These are phyloP conservation scores for Sebastes schlegelii DNA, from an alignment of 2,113 vertebrate species.

Conservation along the genomic window DNA sequence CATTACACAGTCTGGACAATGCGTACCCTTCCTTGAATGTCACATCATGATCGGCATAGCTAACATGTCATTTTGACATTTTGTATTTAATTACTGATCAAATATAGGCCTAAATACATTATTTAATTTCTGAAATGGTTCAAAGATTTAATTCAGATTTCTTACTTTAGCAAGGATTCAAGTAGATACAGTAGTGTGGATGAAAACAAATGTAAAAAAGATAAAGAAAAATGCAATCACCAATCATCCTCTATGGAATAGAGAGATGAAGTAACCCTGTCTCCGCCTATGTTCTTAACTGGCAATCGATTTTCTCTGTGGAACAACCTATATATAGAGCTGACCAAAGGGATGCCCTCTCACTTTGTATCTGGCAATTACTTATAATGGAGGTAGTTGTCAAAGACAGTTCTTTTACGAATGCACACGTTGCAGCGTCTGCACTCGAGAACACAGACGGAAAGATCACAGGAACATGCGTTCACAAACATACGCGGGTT, in stretches of 20 bases:
- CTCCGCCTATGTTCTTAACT: slow-evolving; percentile 81
- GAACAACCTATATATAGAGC: slow-evolving; percentile 92
- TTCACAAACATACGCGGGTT: slow-evolving; percentile 46
- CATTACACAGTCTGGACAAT: slow-evolving; percentile 56
- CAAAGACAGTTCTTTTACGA: slow-evolving; percentile 88
- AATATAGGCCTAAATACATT: background rate
- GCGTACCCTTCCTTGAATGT: slow-evolving; percentile 48
- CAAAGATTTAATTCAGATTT: slow-evolving; percentile 9
- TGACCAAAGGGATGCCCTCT: slow-evolving; percentile 92
- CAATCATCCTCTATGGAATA: slow-evolving; percentile 73
- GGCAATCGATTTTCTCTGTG: slow-evolving; percentile 88
- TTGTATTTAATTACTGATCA: slow-evolving; percentile 18
- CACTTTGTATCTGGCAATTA: slow-evolving; percentile 88
- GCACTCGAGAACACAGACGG: slow-evolving; percentile 82
- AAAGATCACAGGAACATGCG: slow-evolving; percentile 54
- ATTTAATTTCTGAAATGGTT: background rate
- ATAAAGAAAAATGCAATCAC: slow-evolving; percentile 20
- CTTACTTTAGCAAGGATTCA: slow-evolving; percentile 11
- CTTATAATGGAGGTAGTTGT: slow-evolving; percentile 91
- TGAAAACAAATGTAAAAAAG: slow-evolving; percentile 15
- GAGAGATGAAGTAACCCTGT: slow-evolving; percentile 91
- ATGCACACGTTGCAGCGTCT: slow-evolving; percentile 86
- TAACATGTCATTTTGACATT: slow-evolving; percentile 22
- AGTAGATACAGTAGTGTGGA: slow-evolving; percentile 1
- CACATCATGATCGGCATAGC: slow-evolving; percentile 47